Base-by-base conservation (phyloP, 2,113 vertebrate genomes). In the Misgurnus anguillicaudatus region DNA sequence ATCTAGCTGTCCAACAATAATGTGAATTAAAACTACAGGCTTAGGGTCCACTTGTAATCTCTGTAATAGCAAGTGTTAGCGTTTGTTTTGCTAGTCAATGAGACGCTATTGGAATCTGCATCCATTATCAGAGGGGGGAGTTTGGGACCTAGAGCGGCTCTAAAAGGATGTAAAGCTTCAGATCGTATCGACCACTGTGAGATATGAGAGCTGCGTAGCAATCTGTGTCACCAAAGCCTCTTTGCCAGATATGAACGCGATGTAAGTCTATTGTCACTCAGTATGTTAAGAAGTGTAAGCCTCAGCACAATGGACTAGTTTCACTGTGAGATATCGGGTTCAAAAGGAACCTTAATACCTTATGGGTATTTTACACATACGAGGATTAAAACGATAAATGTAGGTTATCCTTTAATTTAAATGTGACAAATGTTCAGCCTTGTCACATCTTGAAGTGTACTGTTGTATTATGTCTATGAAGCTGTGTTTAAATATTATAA, bases 361-460 rank as follows among this genome's bases (percentile, higher is more conserved):
- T 81, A 82, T 17, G 79, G 84, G 80, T 83, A 86, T 87, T 31
- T 87, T 84, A 89, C 83, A 86, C 69, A 85, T 84, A 89, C 87
- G 78, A 84, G 79, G 90, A 91, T 93, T 91, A 93, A 82, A 19
- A 55, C 13, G 14, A 41, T 47, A 85, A 87, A 91, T 87, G 82
- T 90, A 91, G 91, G 90, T 91, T 91, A 91, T 88, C 88, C 85
- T 81, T 80, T 73, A 85, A 88, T 89, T 88, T 63, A 87, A 84
- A 86, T 84, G 85, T 82, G 81, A 79, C 77, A 87, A 84, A 86
- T 69, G 77, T 48, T 41, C 61, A 81, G 79, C 19, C 14, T 55
- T 67, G 19, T 72, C 78, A 76, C 67, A 58, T 80, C 63, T 78
- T 16, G 68, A 36, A 62, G 73, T n/a, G 62, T 36, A 24, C 68